A percentile compares a stretch with the other conserved stretches of the same genome.
phyloP scores from a whole-genome alignment of 2,888 invertebrate genomes.

The Xylota segnis region DNA sequence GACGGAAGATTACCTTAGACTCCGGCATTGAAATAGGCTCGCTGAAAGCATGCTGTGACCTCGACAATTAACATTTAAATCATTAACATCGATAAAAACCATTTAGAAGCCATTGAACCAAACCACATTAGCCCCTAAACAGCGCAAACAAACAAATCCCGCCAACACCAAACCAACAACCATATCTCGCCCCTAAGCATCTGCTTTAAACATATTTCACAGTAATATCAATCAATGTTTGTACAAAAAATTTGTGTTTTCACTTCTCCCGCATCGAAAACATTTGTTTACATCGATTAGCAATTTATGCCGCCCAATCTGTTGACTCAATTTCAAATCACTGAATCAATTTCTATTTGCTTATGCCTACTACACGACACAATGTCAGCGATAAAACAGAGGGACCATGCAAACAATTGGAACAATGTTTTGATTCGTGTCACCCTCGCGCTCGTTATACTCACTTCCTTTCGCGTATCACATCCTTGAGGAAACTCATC shows the following conservation, averaged over 20 bases:
- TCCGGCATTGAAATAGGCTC: too few relatives aligned
- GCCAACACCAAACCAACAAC: neutral
- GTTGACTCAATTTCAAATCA: constrained; percentile 47
- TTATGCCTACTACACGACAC: constrained; percentile 19
- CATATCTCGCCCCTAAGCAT: constrained; percentile 6
- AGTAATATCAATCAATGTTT: constrained; percentile 21
- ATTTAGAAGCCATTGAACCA: too few relatives aligned
- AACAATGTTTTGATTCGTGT: constrained; percentile 4
- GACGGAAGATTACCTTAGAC: too few relatives aligned
- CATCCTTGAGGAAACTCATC: constrained; percentile 83
- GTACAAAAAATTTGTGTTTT: constrained; percentile 4
- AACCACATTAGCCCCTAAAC: neutral
- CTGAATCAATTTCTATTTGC: constrained; percentile 24
- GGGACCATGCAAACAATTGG: neutral
- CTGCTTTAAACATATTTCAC: constrained; percentile 5
- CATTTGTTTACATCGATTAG: constrained; percentile 52
- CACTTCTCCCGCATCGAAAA: neutral
- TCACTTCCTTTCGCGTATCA: constrained; percentile 83
- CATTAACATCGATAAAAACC: too few relatives aligned
- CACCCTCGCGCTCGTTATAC: constrained; percentile 61
- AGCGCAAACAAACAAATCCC: neutral
- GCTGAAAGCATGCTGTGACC: too few relatives aligned
- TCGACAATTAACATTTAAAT: too few relatives aligned
- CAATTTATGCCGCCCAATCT: constrained; percentile 31
- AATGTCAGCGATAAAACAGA: constrained; percentile 13